phyloP scores from a whole-genome alignment of 2,888 invertebrate species.

The Spodoptera exigua region DNA sequence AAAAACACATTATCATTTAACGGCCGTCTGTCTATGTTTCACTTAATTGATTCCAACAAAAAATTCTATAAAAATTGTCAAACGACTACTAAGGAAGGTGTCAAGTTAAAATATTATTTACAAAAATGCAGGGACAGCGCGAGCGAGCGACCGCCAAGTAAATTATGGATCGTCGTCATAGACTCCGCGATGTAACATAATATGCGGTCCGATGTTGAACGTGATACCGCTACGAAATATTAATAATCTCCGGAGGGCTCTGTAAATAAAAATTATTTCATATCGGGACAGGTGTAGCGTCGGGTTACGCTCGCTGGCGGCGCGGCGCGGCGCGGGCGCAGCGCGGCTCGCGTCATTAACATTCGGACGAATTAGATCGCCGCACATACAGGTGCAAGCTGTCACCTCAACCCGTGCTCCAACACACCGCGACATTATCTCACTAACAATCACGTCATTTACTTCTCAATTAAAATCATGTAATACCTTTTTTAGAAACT shows the following conservation, averaged over 20 bases:
- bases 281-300: conserved; percentile 85
- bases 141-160: conserved; percentile 64
- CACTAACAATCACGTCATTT: conserved; percentile 74
- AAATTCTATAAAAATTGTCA: conserved; percentile 59
- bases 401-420: conserved; percentile 74
- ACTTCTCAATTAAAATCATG: conserved; percentile 70
- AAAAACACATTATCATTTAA: conserved; percentile 32
- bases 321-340: conserved; percentile 49
- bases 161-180: conserved; percentile 79
- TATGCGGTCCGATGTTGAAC: conserved; percentile 77
- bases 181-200: conserved; percentile 79
- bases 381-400: conserved; percentile 76
- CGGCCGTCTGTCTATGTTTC: conserved; percentile 36
- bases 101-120: conserved; percentile 70
- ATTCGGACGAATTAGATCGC: conserved; percentile 82
- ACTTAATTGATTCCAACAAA: conserved; percentile 48
- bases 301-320: conserved; percentile 74
- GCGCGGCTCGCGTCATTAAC: conserved; percentile 73
- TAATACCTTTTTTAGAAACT: conserved; percentile 49
- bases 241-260: conserved; percentile 84
- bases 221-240: conserved; percentile 82
- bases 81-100: conserved; percentile 72
- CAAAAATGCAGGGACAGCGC: conserved; percentile 51
- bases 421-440: conserved; percentile 80
- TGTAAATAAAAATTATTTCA: conserved; percentile 86